Conservation (phyloP, 2,113 vertebrate species). For the Patagioenas fasciata region DNA sequence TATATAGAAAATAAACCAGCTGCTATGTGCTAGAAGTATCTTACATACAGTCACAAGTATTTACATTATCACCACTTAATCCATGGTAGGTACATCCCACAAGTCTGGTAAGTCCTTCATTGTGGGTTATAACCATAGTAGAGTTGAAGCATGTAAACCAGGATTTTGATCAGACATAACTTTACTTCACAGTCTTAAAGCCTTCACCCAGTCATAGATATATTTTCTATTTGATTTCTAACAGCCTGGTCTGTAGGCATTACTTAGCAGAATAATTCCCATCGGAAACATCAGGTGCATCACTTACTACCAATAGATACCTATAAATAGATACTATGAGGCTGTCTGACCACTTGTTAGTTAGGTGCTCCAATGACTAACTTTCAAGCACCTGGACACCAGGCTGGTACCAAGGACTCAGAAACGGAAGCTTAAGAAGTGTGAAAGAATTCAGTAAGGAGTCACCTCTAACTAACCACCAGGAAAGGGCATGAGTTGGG, state of each 20-base stretch:
- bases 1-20: neutral
- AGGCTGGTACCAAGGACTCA: neutral
- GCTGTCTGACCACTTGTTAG: neutral
- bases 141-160: neutral
- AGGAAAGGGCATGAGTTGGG: neutral
- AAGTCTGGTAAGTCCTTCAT: neutral
- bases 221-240: constrained; percentile 2
- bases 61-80: constrained; percentile 36
- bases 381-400: neutral
- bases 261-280: neutral
- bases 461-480: neutral
- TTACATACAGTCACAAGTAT: constrained; percentile 2
- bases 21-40: neutral
- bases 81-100: neutral
- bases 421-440: neutral
- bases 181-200: neutral
- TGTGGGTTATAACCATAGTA: neutral
- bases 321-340: neutral
- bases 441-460: neutral
- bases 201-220: neutral
- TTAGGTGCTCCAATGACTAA: neutral
- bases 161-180: neutral
- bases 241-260: neutral
- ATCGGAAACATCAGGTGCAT: neutral
- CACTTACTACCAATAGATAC: neutral